Percentiles rank a stretch among this genome's conserved stretches.
Evolutionary conservation across 2,797 vertebrate genomes (phyloP).

Genomic region (Silurus lanzhouensis): DNA sequence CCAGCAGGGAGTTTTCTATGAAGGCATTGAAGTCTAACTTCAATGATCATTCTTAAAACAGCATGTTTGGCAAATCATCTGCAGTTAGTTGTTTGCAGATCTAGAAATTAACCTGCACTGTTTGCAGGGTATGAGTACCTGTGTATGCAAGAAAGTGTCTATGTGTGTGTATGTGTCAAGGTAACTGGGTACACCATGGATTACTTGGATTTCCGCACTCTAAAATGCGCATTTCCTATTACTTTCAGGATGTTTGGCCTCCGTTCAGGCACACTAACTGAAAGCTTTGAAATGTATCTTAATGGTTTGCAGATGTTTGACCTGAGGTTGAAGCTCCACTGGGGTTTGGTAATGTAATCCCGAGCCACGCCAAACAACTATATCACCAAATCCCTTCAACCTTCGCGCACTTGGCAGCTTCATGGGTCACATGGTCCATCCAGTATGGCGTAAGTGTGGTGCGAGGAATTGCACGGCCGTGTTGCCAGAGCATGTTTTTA

Average conservation of each 20-base stretch:
- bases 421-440: not conserved
- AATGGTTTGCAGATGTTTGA: conserved; percentile 73
- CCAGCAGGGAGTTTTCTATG: conserved; percentile 56
- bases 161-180: not conserved
- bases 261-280: not conserved
- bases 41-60: conserved; percentile 64
- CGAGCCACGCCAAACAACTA: conserved; percentile 7
- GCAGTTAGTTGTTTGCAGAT: not conserved
- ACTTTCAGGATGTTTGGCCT: not conserved
- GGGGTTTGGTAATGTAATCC: conserved; percentile 68
- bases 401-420: conserved; percentile 21
- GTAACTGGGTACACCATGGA: not conserved
- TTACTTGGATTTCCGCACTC: not conserved
- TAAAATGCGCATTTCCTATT: conserved; percentile 20
- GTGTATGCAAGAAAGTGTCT: not conserved
- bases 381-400: conserved; percentile 15
- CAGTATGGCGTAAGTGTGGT: conserved; percentile 1
- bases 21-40: conserved; percentile 56
- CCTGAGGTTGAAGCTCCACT: conserved; percentile 64
- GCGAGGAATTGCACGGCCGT: not conserved
- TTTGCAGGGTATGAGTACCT: not conserved
- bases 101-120: not conserved
- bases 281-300: conserved; percentile 62
- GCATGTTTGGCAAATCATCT: not conserved
- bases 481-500: not conserved